phyloP scores from a whole-genome alignment of 2,888 invertebrate species.

The Sepiola atlantica region DNA sequence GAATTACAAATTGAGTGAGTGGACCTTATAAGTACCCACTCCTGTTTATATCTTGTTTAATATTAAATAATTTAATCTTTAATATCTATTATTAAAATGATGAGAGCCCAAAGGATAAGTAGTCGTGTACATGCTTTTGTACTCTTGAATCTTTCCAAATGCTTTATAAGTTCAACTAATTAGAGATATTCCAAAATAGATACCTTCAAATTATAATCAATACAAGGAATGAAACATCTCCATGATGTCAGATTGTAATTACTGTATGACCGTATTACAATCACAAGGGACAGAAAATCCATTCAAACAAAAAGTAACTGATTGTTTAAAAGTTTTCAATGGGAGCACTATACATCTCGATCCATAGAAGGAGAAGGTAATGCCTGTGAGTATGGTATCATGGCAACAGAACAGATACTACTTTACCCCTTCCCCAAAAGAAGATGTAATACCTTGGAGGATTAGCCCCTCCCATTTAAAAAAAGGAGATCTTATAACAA shows the following conservation, averaged over 20 bases:
- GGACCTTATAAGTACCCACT: no score
- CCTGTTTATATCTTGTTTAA: no score
- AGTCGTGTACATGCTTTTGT: background rate
- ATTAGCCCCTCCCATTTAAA: no score
- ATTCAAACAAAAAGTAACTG: background rate
- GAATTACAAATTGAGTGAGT: no score
- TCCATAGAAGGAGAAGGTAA: no score
- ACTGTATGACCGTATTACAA: background rate
- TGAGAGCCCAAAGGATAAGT: background rate
- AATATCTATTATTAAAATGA: no score
- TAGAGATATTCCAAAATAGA: constrained; percentile 3
- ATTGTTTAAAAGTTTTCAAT: background rate
- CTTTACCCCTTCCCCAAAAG: no score
- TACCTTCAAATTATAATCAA: constrained; percentile 11
- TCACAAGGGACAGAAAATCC: background rate
- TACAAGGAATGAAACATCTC: background rate
- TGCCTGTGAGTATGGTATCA: no score
- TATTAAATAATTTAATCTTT: no score
- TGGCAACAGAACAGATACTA: no score
- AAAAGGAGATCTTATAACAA: no score
- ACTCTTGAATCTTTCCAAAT: background rate
- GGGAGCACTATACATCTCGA: background rate
- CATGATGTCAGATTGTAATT: background rate
- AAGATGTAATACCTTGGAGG: no score
- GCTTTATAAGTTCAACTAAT: background rate